Base-by-base conservation (phyloP, 2,888 invertebrate species). In the Aleiodes testaceus region DNA sequence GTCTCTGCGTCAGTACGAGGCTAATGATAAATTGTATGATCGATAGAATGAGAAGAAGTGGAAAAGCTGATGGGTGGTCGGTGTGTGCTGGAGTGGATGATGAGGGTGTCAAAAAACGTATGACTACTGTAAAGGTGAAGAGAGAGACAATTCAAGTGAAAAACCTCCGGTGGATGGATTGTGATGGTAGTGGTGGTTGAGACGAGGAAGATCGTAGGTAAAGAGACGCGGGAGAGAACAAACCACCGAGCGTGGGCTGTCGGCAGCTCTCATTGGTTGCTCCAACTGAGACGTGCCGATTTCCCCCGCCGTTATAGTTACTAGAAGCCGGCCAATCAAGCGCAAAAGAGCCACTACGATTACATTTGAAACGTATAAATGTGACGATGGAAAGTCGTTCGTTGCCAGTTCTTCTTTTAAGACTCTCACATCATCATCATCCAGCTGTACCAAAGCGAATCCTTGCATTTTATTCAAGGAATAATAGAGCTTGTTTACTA, bases 351-450 rank as follows among this genome's bases (percentile, higher is more conserved):
- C 73, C 80, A 81, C 79, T 80, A 80, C 82, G 80, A 79, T 83
- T 82, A 84, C 81, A 80, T 86, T 84, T 49, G 79, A 84, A 85
- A 85, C 82, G 85, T 87, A 87, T 87, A 87, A 87, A 87, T 83
- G 83, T 82, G 81, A 82, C 80, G 82, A 82, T 81, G 80, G 78
- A 80, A 75, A 80, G 78, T 78, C 79, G 74, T 74, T 76, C 71
- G 69, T 73, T 78, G 76, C 77, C 83, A 83, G 82, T 82, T 81
- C 79, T 77, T 75, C 73, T 77, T 78, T 79, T 78, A 77, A 73
- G 74, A 72, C 74, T 66, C 72, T 72, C 64, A 70, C 70, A 74
- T 74, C 68, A 69, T 72, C 67, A 45, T 73, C 67, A 70, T 69
- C 45, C 44, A 26, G 36, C 50, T 52, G 50, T 61, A 65, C 64